phyloP scores from a whole-genome alignment of 2,113 vertebrate species.

The Sebastes fasciatus region DNA sequence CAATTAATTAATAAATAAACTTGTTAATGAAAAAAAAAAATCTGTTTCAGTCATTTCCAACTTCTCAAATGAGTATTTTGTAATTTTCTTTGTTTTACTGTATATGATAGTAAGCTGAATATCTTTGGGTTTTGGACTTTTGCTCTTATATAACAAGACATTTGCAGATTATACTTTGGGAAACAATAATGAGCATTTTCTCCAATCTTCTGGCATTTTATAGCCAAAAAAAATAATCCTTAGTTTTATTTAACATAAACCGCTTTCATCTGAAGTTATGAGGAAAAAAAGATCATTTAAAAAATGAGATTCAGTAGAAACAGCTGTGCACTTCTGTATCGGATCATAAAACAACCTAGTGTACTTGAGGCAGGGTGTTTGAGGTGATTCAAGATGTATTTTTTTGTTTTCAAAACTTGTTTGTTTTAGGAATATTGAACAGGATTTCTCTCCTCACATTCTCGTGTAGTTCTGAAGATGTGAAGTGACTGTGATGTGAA shows the following conservation, averaged over 20 bases:
- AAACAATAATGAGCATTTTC: background rate
- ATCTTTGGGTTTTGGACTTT: background rate
- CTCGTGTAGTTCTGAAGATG: too few species aligned
- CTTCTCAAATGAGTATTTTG: background rate
- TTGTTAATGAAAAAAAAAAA: background rate
- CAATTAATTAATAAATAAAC: background rate
- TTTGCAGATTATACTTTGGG: background rate
- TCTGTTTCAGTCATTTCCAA: background rate
- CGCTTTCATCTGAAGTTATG: background rate
- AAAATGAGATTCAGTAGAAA: background rate
- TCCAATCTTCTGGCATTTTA: background rate
- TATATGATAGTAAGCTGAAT: background rate
- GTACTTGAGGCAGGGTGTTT: too few species aligned
- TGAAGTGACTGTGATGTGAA: too few species aligned
- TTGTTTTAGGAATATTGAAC: too few species aligned
- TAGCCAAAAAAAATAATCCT: background rate
- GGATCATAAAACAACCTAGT: background rate
- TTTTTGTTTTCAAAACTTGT: background rate
- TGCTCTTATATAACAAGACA: background rate
- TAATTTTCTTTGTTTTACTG: background rate
- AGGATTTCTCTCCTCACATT: too few species aligned
- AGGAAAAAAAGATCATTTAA: background rate
- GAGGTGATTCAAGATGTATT: background rate
- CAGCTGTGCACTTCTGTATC: background rate
- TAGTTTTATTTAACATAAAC: background rate